Percentiles rank a stretch among this genome's conserved stretches.
Conservation (phyloP, 2,888 invertebrate genomes). For the Trissoscelio sp. region DNA sequence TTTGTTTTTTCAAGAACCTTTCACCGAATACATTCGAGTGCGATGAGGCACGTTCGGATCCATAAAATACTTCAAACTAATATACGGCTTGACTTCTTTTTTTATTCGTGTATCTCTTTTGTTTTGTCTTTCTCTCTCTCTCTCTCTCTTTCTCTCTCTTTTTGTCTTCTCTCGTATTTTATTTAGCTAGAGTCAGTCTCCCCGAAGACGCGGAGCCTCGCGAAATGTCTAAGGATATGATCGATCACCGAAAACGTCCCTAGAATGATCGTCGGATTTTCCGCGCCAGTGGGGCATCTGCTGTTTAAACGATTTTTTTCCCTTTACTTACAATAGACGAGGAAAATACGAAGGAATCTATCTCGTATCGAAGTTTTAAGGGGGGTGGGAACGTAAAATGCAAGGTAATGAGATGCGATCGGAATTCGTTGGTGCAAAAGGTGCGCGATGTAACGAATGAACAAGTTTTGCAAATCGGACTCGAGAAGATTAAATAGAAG, state of each 20-base stretch:
- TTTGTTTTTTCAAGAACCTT: slow-evolving; percentile 58
- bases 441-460: slow-evolving; percentile 61
- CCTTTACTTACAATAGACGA: slow-evolving; percentile 52
- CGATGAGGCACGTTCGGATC: slow-evolving; percentile 67
- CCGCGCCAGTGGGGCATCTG: slow-evolving; percentile 18
- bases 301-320: slow-evolving; percentile 36
- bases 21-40: slow-evolving; percentile 65
- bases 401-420: slow-evolving; percentile 63
- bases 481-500: slow-evolving; percentile 58
- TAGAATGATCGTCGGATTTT: slow-evolving; percentile 27
- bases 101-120: slow-evolving; percentile 26
- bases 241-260: slow-evolving; percentile 35
- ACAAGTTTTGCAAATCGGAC: slow-evolving; percentile 53
- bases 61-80: slow-evolving; percentile 62
- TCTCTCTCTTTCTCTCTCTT: slow-evolving; percentile 30
- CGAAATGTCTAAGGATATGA: slow-evolving; percentile 35
- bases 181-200: slow-evolving; percentile 35
- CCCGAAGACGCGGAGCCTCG: slow-evolving; percentile 26
- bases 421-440: slow-evolving; percentile 64
- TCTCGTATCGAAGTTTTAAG: slow-evolving; percentile 47
- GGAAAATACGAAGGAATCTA: slow-evolving; percentile 52
- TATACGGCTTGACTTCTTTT: slow-evolving; percentile 56
- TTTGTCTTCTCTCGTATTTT: slow-evolving; percentile 38
- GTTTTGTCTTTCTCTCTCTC: slow-evolving; percentile 47
- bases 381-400: slow-evolving; percentile 46